A percentile compares a stretch with the other conserved stretches of the same genome.
These are phyloP conservation scores for Myotis daubentonii DNA, from an alignment of 2,797 vertebrate species.

Conservation along the genomic window DNA sequence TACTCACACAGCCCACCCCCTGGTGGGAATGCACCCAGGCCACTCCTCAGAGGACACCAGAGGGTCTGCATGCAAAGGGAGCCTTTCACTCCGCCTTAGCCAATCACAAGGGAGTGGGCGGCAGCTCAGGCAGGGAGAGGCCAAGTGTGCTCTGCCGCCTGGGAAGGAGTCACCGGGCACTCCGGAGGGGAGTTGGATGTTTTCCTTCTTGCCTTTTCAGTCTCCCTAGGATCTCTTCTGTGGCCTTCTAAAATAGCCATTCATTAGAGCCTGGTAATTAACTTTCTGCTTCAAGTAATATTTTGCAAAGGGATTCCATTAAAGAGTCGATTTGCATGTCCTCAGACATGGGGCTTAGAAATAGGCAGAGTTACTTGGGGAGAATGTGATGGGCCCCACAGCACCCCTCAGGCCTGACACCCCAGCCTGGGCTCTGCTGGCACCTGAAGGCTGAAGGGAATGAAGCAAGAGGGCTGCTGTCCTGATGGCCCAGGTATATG, in stretches of 20 bases:
- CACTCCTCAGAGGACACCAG: not conserved
- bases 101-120: not conserved
- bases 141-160: not conserved
- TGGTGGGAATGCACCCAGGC: not conserved
- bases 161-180: not conserved
- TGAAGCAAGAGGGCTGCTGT: not conserved
- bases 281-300: conserved; percentile 84
- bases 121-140: not conserved
- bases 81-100: not conserved
- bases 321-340: conserved; percentile 79
- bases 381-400: not conserved
- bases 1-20: not conserved
- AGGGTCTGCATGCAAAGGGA: not conserved
- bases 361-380: conserved; percentile 34
- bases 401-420: not conserved
- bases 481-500: not conserved
- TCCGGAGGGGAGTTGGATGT: not conserved
- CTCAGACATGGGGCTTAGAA: conserved; percentile 62
- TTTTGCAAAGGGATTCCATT: conserved; percentile 82
- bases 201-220: conserved; percentile 38
- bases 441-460: not conserved
- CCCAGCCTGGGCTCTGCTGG: not conserved
- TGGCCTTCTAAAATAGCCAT: conserved; percentile 79
- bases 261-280: conserved; percentile 87
- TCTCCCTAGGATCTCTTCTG: conserved; percentile 74